Evolutionary conservation across 2,888 invertebrate species (phyloP).

Genomic region (Sinotaia quadrata): DNA sequence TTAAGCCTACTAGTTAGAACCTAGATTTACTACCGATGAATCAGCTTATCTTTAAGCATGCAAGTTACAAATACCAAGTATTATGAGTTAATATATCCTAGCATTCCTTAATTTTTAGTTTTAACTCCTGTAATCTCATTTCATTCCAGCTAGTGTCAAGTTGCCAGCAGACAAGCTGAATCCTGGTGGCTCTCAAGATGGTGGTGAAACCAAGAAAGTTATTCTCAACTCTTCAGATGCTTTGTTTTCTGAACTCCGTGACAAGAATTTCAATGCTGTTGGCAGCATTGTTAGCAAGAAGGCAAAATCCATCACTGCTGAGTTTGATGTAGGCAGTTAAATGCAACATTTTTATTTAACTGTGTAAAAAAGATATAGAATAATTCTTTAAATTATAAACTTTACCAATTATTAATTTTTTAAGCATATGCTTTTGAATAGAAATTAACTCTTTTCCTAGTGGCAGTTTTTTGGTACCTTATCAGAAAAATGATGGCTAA

Average conservation of each 20-base stretch:
- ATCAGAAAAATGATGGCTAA: no score
- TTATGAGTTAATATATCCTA: no score
- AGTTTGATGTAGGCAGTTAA: constrained; percentile 77
- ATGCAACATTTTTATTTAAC: no score
- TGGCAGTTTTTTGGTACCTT: constrained; percentile 17
- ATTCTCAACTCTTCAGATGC: constrained; percentile 91
- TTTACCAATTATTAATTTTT: no score
- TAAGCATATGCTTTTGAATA: no score
- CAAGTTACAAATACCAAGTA: no score
- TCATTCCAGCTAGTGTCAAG: constrained; percentile 80
- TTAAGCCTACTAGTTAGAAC: no score
- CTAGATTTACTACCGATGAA: no score
- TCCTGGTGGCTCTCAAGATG: constrained; percentile 75
- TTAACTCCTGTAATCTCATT: constrained; percentile 75
- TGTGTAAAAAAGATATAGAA: no score
- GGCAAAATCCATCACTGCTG: constrained; percentile 87
- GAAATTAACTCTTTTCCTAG: neutral
- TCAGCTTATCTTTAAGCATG: no score
- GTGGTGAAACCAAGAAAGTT: constrained; percentile 80
- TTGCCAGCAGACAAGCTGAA: constrained; percentile 89
- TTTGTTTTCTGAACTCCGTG: constrained; percentile 89
- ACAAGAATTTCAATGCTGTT: constrained; percentile 93
- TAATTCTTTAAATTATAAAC: no score
- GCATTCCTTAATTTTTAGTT: constrained; percentile 91
- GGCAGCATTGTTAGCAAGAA: constrained; percentile 88